Evolutionary conservation across 37 sponge, comb jelly and placozoan genomes (phyloP).

Genomic region (Hormiphora californensis): DNA sequence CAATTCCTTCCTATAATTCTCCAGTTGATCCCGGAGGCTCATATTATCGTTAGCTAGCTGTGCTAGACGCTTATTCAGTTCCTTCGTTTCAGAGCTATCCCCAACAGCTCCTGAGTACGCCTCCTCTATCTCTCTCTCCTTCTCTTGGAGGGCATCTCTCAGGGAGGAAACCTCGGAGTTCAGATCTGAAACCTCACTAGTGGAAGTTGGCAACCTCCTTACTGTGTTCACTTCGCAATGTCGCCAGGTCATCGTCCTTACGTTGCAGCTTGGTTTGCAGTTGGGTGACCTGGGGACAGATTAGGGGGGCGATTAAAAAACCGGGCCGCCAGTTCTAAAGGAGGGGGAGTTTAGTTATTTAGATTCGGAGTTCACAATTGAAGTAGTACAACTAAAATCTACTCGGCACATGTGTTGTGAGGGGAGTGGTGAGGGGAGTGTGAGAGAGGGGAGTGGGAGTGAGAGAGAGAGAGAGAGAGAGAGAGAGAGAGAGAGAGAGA

Average conservation of each 20-base stretch:
- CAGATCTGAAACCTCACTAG: neutral
- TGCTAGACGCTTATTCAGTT: slow-evolving; percentile 21
- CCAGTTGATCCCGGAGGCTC: neutral
- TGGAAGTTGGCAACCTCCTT: neutral
- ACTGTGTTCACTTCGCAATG: neutral
- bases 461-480: no score
- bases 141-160: neutral
- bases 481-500: no score
- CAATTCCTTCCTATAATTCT: slow-evolving; percentile 4
- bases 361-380: no score
- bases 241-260: slow-evolving; percentile 44
- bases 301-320: neutral
- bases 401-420: no score
- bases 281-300: neutral
- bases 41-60: slow-evolving; percentile 50
- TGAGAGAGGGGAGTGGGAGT: no score
- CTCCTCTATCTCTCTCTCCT: slow-evolving; percentile 45
- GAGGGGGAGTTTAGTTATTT: no score
- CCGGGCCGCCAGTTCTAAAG: no score
- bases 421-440: no score
- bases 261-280: neutral
- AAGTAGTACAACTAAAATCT: no score
- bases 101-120: neutral
- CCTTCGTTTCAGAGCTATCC: slow-evolving; percentile 1
- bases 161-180: neutral